phyloP scores from a whole-genome alignment of 2,888 invertebrate species.

The Sesia bembeciformis region DNA sequence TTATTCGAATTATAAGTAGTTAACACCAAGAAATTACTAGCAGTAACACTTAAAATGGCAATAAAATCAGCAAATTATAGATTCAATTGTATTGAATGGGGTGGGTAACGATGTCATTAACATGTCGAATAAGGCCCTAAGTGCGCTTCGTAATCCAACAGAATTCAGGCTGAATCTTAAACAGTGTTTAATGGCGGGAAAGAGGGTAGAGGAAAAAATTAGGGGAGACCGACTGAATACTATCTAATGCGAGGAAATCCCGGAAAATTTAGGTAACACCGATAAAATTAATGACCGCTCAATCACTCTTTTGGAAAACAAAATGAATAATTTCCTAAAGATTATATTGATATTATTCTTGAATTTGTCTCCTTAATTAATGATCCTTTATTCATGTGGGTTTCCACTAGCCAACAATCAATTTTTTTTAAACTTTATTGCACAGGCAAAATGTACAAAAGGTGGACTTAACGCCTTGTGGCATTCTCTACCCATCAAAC shows the following conservation, averaged over 20 bases:
- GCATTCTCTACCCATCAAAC: no score
- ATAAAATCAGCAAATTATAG: slow-evolving; percentile 12
- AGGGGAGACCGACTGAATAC: slow-evolving; percentile 9
- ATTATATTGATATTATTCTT: no score
- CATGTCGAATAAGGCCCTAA: slow-evolving; percentile 33
- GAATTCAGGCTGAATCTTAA: slow-evolving; percentile 39
- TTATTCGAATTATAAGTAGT: no score
- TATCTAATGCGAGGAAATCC: slow-evolving; percentile 11
- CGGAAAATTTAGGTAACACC: slow-evolving; percentile 16
- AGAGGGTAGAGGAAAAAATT: slow-evolving; percentile 1
- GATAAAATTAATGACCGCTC: slow-evolving; percentile 22
- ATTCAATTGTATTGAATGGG: slow-evolving; percentile 20
- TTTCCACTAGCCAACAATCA: no score
- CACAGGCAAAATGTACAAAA: no score
- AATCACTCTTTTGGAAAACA: neutral
- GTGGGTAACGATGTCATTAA: slow-evolving; percentile 43
- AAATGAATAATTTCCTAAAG: neutral
- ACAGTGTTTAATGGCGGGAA: slow-evolving; percentile 36
- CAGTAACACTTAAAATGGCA: no score
- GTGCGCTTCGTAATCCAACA: slow-evolving; percentile 37
- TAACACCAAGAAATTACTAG: no score
- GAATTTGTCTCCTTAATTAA: no score
- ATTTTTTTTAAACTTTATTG: no score
- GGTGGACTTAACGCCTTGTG: no score
- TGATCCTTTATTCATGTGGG: no score